Conservation (phyloP, 2,888 invertebrate genomes). For the Loripinus fragilis region DNA sequence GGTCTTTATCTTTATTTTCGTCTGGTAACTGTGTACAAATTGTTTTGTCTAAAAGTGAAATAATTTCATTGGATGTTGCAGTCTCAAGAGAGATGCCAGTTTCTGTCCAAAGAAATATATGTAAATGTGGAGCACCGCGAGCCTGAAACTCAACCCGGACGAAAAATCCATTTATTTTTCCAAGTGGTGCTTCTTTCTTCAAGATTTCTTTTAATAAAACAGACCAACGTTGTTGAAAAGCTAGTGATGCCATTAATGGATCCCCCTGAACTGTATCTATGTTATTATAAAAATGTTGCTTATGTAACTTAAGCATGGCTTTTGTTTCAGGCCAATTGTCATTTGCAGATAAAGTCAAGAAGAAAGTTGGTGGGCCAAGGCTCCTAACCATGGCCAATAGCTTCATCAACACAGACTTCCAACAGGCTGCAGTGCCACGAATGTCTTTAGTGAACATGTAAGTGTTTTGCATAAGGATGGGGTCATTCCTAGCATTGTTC, state of each 20-base stretch:
- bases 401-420: not conserved
- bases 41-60: not conserved
- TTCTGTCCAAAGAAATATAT: conserved; percentile 18
- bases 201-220: not conserved
- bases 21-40: not conserved
- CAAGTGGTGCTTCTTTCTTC: not conserved
- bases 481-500: not conserved
- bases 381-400: not conserved
- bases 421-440: not conserved
- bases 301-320: not conserved
- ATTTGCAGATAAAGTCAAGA: not conserved
- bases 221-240: not conserved
- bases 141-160: not conserved
- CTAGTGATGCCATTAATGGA: not conserved
- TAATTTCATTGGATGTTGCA: conserved; percentile 17
- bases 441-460: not conserved
- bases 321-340: not conserved
- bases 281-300: not conserved
- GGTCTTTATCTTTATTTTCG: conserved; percentile 8
- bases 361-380: not conserved
- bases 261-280: not conserved
- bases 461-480: not conserved
- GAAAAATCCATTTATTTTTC: not conserved
- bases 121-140: not conserved
- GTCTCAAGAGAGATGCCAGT: conserved; percentile 21